Evolutionary conservation across 1,140 invertebrate species (phyloP).

Genomic region (Macrobrachium rosenbergii): DNA sequence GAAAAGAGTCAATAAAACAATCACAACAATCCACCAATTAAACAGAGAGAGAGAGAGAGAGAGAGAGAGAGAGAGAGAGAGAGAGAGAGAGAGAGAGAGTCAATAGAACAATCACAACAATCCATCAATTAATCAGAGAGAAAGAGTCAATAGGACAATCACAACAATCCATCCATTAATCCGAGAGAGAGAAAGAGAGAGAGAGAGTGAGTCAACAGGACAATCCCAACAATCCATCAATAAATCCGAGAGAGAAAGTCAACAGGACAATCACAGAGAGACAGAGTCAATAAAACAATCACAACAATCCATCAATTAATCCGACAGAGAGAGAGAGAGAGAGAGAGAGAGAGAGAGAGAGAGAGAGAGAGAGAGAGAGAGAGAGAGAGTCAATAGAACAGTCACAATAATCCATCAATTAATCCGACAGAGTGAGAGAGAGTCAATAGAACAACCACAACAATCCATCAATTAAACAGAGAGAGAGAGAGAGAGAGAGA

Average conservation of each 20-base stretch:
- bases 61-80: conserved; percentile 2
- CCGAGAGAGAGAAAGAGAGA: too few relatives aligned
- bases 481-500: too few relatives aligned
- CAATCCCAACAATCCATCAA: too few relatives aligned
- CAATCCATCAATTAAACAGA: too few relatives aligned
- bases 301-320: neutral
- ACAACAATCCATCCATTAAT: too few relatives aligned
- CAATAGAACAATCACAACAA: neutral
- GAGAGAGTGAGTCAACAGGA: too few relatives aligned
- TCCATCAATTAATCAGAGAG: neutral
- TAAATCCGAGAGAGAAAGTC: neutral
- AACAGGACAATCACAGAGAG: too few relatives aligned
- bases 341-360: conserved; percentile 6
- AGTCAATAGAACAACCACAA: too few relatives aligned
- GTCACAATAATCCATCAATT: neutral
- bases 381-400: neutral
- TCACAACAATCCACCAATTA: neutral
- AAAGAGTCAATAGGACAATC: too few relatives aligned
- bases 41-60: neutral
- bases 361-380: neutral
- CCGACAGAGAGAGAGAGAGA: conserved; percentile 3
- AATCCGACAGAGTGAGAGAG: neutral
- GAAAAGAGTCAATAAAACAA: neutral
- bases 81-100: neutral
- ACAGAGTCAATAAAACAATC: neutral